Evolutionary conservation across 2,888 invertebrate species (phyloP).

Genomic region (Thalpophila matura): DNA sequence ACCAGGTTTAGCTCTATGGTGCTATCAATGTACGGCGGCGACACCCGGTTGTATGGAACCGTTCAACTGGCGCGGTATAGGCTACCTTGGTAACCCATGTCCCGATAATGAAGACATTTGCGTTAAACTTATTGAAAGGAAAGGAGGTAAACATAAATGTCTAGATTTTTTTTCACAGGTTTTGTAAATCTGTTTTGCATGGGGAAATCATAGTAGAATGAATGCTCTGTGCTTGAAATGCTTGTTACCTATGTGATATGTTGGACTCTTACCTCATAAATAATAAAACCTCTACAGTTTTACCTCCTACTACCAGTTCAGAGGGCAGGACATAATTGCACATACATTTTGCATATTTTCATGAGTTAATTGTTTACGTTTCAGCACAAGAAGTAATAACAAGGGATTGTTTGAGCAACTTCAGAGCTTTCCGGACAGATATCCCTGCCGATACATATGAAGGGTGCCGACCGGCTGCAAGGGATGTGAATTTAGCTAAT

Average conservation of each 20-base stretch:
- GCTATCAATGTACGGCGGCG: slow-evolving; percentile 97
- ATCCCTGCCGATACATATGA: slow-evolving; percentile 98
- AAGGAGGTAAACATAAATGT: slow-evolving; percentile 92
- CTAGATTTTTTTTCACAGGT: too few species aligned
- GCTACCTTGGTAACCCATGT: slow-evolving; percentile 95
- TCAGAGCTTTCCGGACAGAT: slow-evolving; percentile 95
- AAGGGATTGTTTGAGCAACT: slow-evolving; percentile 95
- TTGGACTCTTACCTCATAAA: too few species aligned
- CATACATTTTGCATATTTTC: too few species aligned
- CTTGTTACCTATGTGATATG: too few species aligned
- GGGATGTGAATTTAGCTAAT: slow-evolving; percentile 94
- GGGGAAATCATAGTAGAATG: too few species aligned
- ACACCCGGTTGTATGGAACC: slow-evolving; percentile 96
- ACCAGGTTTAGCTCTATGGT: slow-evolving; percentile 93
- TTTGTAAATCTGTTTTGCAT: too few species aligned
- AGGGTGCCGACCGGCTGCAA: slow-evolving; percentile 95
- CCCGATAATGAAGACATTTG: slow-evolving; percentile 96
- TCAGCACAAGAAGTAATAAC: slow-evolving; percentile 95
- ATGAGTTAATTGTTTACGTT: slow-evolving; percentile 29
- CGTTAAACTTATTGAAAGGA: slow-evolving; percentile 96
- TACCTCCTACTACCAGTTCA: too few species aligned
- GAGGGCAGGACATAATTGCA: too few species aligned
- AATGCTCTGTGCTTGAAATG: too few species aligned
- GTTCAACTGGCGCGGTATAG: slow-evolving; percentile 95
- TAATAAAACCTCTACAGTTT: too few species aligned